Percentiles rank a stretch among this genome's conserved stretches.
These are phyloP conservation scores for Amphipoea lucens DNA, from an alignment of 2,888 invertebrate species.

Conservation along the genomic window DNA sequence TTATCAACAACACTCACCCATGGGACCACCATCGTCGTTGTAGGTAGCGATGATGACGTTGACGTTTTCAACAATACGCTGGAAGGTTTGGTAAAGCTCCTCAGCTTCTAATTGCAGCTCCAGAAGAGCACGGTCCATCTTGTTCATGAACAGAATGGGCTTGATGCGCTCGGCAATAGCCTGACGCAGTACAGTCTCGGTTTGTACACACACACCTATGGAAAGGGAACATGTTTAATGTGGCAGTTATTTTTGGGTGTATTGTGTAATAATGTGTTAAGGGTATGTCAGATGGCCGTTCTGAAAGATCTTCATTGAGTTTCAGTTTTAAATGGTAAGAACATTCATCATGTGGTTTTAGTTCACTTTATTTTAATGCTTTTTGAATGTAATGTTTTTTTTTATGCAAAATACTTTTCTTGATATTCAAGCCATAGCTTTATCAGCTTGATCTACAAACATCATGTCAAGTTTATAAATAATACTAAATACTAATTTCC, in stretches of 20 bases:
- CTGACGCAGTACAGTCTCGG: conserved; percentile 99
- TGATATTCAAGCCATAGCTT: neutral
- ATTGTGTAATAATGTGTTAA: neutral
- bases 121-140: conserved; percentile 99
- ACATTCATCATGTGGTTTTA: conserved; percentile 84
- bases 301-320: conserved; percentile 86
- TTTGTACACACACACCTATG: conserved; percentile 99
- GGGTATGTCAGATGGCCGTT: conserved; percentile 90
- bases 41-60: conserved; percentile 99
- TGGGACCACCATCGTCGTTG: conserved; percentile 98
- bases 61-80: conserved; percentile 99
- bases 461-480: neutral
- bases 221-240: conserved; percentile 2
- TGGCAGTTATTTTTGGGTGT: neutral
- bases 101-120: conserved; percentile 99
- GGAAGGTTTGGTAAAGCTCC: conserved; percentile 99
- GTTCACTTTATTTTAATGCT: no score
- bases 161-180: conserved; percentile 99
- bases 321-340: conserved; percentile 87
- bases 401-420: neutral
- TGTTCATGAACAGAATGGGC: conserved; percentile 99
- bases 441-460: neutral
- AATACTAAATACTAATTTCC: neutral
- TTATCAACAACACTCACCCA: conserved; percentile 91
- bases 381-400: no score